These are phyloP conservation scores for Athripsodes cinereus DNA, from an alignment of 2,888 invertebrate genomes.

Conservation along the genomic window DNA sequence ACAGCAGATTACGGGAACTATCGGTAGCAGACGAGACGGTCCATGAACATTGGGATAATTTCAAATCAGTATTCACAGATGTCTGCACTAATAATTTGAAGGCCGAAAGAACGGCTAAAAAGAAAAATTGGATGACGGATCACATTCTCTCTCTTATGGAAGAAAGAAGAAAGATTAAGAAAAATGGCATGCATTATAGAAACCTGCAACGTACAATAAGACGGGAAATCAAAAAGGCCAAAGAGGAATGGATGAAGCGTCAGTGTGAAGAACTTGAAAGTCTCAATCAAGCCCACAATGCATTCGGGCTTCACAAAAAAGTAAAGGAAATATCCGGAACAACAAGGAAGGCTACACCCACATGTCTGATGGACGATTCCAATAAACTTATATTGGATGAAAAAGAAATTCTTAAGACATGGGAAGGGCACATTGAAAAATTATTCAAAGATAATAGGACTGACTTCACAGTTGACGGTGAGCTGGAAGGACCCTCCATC, in stretches of 20 bases:
- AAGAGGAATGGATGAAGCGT: constrained; percentile 1
- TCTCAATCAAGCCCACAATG: background rate
- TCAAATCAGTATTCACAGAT: background rate
- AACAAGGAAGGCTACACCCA: background rate
- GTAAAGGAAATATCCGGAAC: background rate
- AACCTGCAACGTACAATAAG: background rate
- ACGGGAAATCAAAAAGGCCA: background rate
- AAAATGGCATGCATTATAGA: background rate
- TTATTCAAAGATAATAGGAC: constrained; percentile 1
- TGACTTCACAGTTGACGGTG: no score
- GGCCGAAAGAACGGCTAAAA: background rate
- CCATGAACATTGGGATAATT: background rate
- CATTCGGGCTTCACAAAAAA: background rate
- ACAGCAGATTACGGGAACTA: background rate
- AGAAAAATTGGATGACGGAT: background rate
- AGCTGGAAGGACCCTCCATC: background rate
- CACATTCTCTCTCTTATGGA: background rate
- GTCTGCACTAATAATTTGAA: background rate
- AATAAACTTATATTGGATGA: background rate
- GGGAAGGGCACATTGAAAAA: constrained; percentile 1
- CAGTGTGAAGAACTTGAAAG: background rate
- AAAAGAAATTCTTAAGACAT: background rate
- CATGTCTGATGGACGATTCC: background rate
- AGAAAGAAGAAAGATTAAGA: no score
- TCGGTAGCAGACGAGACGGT: background rate